These are phyloP conservation scores for Cyprinodon variegatus DNA, from an alignment of 2,113 vertebrate genomes.

Conservation along the genomic window DNA sequence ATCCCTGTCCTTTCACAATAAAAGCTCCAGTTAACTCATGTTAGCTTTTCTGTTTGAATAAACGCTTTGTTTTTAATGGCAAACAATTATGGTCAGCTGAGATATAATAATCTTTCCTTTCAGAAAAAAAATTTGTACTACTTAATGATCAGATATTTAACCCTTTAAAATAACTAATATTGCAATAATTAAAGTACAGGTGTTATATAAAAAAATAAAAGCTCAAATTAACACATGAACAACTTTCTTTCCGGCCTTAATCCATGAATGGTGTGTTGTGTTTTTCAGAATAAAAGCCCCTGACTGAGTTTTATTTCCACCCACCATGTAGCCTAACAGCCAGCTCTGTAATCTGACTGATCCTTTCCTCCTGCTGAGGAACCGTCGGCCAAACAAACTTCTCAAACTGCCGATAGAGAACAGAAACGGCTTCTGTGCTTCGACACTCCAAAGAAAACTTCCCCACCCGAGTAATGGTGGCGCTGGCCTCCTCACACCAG, in stretches of 20 bases:
- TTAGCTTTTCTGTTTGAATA: not conserved
- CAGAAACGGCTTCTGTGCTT: slow-evolving; percentile 84
- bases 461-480: slow-evolving; percentile 86
- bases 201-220: not conserved
- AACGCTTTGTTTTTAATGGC: not conserved
- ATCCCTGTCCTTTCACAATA: not conserved
- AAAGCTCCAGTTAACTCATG: not conserved
- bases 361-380: slow-evolving; percentile 88
- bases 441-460: slow-evolving; percentile 87
- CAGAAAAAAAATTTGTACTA: too few species aligned
- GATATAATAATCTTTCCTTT: too few species aligned
- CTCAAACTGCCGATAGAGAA: slow-evolving; percentile 88
- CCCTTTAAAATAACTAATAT: too few species aligned
- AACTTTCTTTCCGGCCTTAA: not conserved
- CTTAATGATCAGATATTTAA: too few species aligned
- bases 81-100: too few species aligned
- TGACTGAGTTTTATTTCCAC: not conserved
- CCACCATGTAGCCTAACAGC: slow-evolving; percentile 86
- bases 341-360: slow-evolving; percentile 84
- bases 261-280: too few species aligned
- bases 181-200: too few species aligned
- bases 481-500: slow-evolving; percentile 89
- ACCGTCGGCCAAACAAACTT: slow-evolving; percentile 87
- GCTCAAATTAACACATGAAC: not conserved
- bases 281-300: slow-evolving; percentile 8